Base-by-base conservation (phyloP, 2,888 invertebrate genomes). In the Eledona agricola region DNA sequence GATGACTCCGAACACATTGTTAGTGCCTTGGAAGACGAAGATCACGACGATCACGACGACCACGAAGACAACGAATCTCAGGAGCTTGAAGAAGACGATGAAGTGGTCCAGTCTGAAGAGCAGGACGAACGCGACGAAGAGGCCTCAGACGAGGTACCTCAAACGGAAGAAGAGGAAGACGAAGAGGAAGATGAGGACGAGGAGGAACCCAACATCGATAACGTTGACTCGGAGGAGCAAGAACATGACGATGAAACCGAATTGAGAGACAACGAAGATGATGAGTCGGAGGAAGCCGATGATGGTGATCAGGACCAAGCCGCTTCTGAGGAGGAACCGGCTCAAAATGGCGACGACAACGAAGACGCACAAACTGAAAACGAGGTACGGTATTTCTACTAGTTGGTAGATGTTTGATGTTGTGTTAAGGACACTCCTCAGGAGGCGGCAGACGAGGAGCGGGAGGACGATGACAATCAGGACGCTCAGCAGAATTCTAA, bases 21-120 rank as follows among this genome's bases (percentile, higher is more conserved):
- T 32, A 26, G 51, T n/a, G 50, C 46, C 4, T 59, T 59, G 20
- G 52, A 63, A 46, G 79, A 80, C 66, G 79, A 81, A 42, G 69
- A 72, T n/a, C 80, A 81, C 56, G 80, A 81, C 63, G 80, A 81
- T 65, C 77, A 78, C 61, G 66, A 69, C 26, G 68, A 70, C 19
- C 51, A 56, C 20, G 68, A 70, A 12, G 64, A 64, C 10, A 59
- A 57, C 16, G 66, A 63, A 4, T 58, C 57, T 22, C 64, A 69
- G 23, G 69, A 70, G 10, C 75, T 74, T 12, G 75, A 77, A 4
- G 75, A 72, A n/a, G 75, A 60, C 22, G 71, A 70, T 0, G 65
- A 69, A 13, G 62, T 69, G 13, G 63, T 64, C 3, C 66, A 67
- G 26, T 64, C 64, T 4, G 64, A 65, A 40, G 65, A 68, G 15